Evolutionary conservation across 2,888 invertebrate genomes (phyloP), one percentile per base, ranked within the genome.

Genomic region (Tinea pellionella): DNA sequence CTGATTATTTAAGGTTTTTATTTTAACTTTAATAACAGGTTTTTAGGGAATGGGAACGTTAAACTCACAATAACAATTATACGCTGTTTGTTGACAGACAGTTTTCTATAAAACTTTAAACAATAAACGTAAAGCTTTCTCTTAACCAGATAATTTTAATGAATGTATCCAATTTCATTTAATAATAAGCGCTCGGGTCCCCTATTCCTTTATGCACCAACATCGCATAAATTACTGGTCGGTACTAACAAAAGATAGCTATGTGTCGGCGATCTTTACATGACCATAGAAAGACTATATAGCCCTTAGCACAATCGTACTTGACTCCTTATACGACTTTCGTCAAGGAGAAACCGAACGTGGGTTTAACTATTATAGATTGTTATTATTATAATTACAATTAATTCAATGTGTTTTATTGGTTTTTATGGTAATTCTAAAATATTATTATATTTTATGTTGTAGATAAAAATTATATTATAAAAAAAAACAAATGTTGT

Each of bases 171-270:
- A 57, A 57, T 53, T 53, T 18, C 53, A 53, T 53, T 47, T 47
- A 47, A 19, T 30, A 32, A 57, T 19, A 57, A 57, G 57, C 57
- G 13, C 32, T 56, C n/a, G 9, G 18, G 8, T 7, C 13, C 32
- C 55, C 32, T 29, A 57, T 57, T 57, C 19, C 57, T 32, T n/a
- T 32, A 30, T 57, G 32, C 24, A 30, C 30, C 51, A 32, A 32
- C 57, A 57, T 30, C 13, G 57, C 57, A 57, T 57, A 57, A 57
- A 57, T 57, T 57, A 57, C 57, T 57, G 8, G 57, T 30, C 57
- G 57, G 57, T 13, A 32, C 13, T n/a, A 32, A 57, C 57, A 57
- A 57, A 57, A 29, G 32, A 30, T 19, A 32, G 13, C 32, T 24
- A 32, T 32, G 57, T 57, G 57, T 57, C 57, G 57, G 57, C 32